Percentiles rank a stretch among this genome's conserved stretches.
phyloP scores from a whole-genome alignment of 2,888 invertebrate genomes.

The Eristalis arbustorum region DNA sequence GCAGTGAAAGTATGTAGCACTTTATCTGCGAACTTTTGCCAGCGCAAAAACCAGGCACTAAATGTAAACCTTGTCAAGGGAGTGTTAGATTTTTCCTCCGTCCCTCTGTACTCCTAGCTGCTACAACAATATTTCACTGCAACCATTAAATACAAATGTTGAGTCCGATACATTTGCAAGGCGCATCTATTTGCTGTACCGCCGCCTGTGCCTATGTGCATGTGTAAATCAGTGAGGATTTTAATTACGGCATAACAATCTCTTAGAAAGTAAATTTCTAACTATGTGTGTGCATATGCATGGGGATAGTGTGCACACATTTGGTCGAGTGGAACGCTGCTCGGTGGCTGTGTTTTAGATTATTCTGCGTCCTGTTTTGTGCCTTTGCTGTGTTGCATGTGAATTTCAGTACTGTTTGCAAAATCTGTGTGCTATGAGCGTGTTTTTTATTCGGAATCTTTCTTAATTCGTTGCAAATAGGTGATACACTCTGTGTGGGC shows the following conservation, averaged over 20 bases:
- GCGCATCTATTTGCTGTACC: slow-evolving; percentile 23
- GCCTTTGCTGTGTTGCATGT: background rate
- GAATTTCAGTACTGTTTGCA: slow-evolving; percentile 28
- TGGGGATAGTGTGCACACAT: background rate
- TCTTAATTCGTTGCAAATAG: slow-evolving; percentile 33
- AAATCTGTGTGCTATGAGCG: slow-evolving; percentile 36
- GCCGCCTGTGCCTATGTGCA: slow-evolving; percentile 39
- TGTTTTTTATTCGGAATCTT: background rate
- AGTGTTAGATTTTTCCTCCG: background rate
- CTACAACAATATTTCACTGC: slow-evolving; percentile 58
- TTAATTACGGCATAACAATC: slow-evolving; percentile 69
- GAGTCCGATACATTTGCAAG: slow-evolving; percentile 50
- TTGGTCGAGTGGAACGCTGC: slow-evolving; percentile 42
- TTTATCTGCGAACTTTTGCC: slow-evolving; percentile 31
- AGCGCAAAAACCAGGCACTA: slow-evolving; percentile 53
- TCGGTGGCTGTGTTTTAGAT: slow-evolving; percentile 54
- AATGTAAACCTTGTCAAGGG: slow-evolving; percentile 42
- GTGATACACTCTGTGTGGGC: slow-evolving; percentile 32
- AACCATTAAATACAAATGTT: slow-evolving; percentile 44
- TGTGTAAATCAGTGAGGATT: slow-evolving; percentile 63
- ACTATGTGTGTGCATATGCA: background rate
- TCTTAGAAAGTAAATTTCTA: slow-evolving; percentile 41
- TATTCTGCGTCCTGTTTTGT: slow-evolving; percentile 47
- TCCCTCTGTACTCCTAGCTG: background rate
- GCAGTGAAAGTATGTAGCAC: slow-evolving; percentile 24